Conservation (phyloP, 1,140 invertebrate species). For the Drosophila auraria region DNA sequence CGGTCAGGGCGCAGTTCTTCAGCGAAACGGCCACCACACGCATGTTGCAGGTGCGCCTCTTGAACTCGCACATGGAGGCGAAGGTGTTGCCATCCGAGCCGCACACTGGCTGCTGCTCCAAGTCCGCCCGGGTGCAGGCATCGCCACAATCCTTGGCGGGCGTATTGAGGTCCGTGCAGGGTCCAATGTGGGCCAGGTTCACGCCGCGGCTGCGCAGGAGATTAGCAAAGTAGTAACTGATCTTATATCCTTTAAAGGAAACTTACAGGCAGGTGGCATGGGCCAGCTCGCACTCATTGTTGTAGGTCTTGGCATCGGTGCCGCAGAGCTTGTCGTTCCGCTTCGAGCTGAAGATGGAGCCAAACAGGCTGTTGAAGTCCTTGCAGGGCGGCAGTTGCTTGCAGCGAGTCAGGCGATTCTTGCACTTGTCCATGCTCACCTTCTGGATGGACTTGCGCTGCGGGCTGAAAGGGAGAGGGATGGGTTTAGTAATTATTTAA, state of each 20-base stretch:
- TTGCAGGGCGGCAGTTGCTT: slow-evolving; percentile 84
- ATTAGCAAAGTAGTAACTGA: not conserved
- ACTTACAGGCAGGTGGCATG: slow-evolving; percentile 93
- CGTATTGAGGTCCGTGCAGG: slow-evolving; percentile 91
- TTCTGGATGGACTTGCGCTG: slow-evolving; percentile 89
- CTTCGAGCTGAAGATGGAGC: slow-evolving; percentile 80
- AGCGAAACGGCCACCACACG: slow-evolving; percentile 92
- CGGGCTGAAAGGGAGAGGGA: slow-evolving; percentile 39
- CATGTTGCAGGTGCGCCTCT: slow-evolving; percentile 92
- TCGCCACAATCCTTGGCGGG: slow-evolving; percentile 90
- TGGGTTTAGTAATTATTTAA: too few species aligned
- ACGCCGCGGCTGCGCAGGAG: slow-evolving; percentile 89
- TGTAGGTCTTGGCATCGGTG: slow-evolving; percentile 93
- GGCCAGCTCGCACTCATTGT: slow-evolving; percentile 92
- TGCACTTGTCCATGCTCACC: slow-evolving; percentile 85
- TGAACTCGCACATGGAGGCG: slow-evolving; percentile 94
- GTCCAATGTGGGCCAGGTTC: slow-evolving; percentile 93
- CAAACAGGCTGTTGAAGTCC: slow-evolving; percentile 83
- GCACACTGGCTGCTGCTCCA: slow-evolving; percentile 91
- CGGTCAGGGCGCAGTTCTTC: slow-evolving; percentile 93
- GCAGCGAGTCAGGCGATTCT: slow-evolving; percentile 84
- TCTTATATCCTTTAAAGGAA: slow-evolving; percentile 22
- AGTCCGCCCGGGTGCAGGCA: slow-evolving; percentile 89
- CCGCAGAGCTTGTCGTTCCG: slow-evolving; percentile 91
- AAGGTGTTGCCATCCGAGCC: slow-evolving; percentile 97